Conservation (phyloP, 1,140 invertebrate species). For the Gonatopus flavifemur region DNA sequence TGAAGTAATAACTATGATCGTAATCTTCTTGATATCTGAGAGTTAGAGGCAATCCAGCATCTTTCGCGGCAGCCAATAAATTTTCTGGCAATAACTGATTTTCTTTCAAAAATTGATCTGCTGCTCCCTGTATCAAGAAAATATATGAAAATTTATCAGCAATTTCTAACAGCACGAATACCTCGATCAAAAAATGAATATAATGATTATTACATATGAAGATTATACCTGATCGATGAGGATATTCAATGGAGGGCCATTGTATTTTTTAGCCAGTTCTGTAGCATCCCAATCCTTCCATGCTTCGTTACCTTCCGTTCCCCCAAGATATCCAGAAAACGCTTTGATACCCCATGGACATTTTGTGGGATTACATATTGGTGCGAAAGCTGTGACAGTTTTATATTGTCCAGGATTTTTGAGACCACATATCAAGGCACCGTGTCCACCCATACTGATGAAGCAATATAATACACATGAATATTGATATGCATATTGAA, state of each 20-base stretch:
- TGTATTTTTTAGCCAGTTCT: conserved; percentile 79
- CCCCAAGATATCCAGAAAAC: conserved; percentile 85
- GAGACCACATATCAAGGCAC: conserved; percentile 87
- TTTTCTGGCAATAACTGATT: conserved; percentile 86
- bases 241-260: conserved; percentile 80
- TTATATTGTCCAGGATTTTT: conserved; percentile 90
- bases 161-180: too few species aligned
- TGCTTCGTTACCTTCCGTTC: conserved; percentile 58
- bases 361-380: conserved; percentile 86
- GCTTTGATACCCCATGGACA: conserved; percentile 89
- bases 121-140: conserved; percentile 67
- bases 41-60: conserved; percentile 70
- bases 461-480: conserved; percentile 19
- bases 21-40: conserved; percentile 85
- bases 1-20: conserved; percentile 96
- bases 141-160: conserved; percentile 5
- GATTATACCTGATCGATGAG: conserved; percentile 84
- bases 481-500: not conserved
- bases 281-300: conserved; percentile 92
- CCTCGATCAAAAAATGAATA: too few species aligned
- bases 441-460: conserved; percentile 94
- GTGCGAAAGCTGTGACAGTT: conserved; percentile 94
- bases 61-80: conserved; percentile 72
- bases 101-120: conserved; percentile 79
- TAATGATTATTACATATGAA: too few species aligned